phyloP scores from a whole-genome alignment of 1,140 invertebrate species.

The Colletes gigas region DNA sequence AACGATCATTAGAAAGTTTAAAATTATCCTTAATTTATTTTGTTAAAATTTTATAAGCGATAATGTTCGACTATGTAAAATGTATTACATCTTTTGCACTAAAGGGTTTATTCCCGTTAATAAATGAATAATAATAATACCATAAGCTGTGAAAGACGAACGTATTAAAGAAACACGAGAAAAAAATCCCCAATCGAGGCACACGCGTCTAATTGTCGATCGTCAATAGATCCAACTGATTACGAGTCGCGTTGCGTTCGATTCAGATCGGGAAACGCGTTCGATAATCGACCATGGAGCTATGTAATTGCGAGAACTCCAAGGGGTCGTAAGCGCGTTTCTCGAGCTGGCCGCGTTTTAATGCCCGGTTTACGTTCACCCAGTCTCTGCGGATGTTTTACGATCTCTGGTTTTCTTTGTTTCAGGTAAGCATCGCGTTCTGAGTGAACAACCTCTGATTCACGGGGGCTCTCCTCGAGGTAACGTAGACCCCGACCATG shows the following conservation, averaged over 20 bases:
- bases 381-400: neutral
- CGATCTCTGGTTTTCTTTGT: conserved; percentile 7
- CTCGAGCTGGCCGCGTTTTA: neutral
- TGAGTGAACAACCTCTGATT: neutral
- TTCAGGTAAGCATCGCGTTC: conserved; percentile 40
- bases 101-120: too few species aligned
- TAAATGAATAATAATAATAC: too few species aligned
- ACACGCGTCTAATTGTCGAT: neutral
- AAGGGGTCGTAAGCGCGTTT: neutral
- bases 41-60: too few species aligned
- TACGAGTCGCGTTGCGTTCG: neutral
- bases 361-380: neutral
- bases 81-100: too few species aligned
- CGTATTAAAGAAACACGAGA: too few species aligned
- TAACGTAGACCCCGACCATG: neutral
- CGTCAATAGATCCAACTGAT: neutral
- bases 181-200: too few species aligned
- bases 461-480: neutral
- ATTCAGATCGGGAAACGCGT: neutral
- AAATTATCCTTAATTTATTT: too few species aligned
- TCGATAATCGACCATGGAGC: neutral
- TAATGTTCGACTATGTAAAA: too few species aligned
- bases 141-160: too few species aligned
- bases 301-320: neutral
- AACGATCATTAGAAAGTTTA: too few species aligned